Percentiles rank a stretch among this genome's conserved stretches.
Conservation (phyloP, 2,888 invertebrate species). For the Conus canariensis region DNA sequence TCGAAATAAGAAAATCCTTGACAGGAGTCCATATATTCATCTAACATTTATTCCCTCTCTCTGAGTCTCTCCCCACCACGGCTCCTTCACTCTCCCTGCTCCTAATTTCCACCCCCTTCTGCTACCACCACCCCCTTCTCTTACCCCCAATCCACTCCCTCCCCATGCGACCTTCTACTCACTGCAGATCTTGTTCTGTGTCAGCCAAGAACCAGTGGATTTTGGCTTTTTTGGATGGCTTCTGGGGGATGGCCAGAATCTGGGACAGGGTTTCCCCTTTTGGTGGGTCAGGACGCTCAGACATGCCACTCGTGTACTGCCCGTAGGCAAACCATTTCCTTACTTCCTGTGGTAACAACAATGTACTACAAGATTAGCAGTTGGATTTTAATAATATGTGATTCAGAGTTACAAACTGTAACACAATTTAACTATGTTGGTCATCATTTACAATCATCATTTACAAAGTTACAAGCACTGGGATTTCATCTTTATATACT, state of each 20-base stretch:
- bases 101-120: too few species aligned
- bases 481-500: too few species aligned
- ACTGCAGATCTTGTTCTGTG: slow-evolving; percentile 89
- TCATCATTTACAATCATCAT: too few species aligned
- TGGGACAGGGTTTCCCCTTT: slow-evolving; percentile 86
- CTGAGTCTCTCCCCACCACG: too few species aligned
- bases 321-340: slow-evolving; percentile 81
- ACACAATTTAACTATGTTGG: too few species aligned
- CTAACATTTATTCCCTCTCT: too few species aligned
- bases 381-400: too few species aligned
- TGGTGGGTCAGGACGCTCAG: slow-evolving; percentile 86
- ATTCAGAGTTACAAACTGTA: too few species aligned
- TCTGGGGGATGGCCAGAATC: slow-evolving; percentile 88
- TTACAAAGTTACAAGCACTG: too few species aligned
- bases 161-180: slow-evolving; percentile 73
- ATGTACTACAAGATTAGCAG: neutral
- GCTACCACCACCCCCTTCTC: neutral
- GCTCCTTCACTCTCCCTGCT: too few species aligned
- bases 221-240: slow-evolving; percentile 83
- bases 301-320: slow-evolving; percentile 89
- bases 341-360: slow-evolving; percentile 56
- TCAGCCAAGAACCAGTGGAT: slow-evolving; percentile 91
- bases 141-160: neutral
- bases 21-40: too few species aligned
- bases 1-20: too few species aligned